Evolutionary conservation across 2,797 vertebrate species (phyloP).

Genomic region (Lacerta bilineata): DNA sequence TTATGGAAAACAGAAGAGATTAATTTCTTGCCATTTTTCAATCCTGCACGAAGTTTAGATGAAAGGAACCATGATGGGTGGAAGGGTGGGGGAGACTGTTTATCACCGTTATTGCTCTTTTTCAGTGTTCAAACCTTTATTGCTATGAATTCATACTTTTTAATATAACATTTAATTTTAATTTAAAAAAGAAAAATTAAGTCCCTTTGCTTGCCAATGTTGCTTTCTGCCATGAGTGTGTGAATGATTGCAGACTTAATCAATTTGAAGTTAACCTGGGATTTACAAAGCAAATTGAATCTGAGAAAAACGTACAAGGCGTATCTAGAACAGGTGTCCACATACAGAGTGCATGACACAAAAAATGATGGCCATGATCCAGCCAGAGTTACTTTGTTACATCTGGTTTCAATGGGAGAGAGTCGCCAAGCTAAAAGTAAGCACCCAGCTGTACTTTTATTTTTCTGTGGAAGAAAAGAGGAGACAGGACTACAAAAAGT

Average conservation of each 20-base stretch:
- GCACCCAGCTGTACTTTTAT: background rate
- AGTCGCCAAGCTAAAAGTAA: background rate
- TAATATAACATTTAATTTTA: no score
- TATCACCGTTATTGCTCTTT: no score
- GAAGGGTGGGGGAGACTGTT: no score
- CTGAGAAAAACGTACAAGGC: accelerated
- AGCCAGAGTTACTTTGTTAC: background rate
- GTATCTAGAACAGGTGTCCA: background rate
- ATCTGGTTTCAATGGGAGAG: constrained; percentile 5
- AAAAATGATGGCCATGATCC: background rate
- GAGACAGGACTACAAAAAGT: constrained; percentile 5
- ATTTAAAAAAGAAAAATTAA: background rate
- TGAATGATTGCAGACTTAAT: background rate
- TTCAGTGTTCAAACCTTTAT: no score
- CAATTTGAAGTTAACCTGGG: background rate
- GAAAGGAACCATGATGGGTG: no score
- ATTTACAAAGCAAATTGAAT: accelerated
- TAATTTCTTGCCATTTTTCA: no score
- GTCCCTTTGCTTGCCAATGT: background rate
- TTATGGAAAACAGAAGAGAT: no score
- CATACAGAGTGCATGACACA: background rate
- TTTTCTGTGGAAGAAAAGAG: background rate
- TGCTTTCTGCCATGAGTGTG: background rate
- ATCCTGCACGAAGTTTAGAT: no score
- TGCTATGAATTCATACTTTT: no score